A percentile compares a stretch with the other conserved stretches of the same genome.
Evolutionary conservation across 2,113 vertebrate species (phyloP).

Genomic region (Xyrauchen texanus): DNA sequence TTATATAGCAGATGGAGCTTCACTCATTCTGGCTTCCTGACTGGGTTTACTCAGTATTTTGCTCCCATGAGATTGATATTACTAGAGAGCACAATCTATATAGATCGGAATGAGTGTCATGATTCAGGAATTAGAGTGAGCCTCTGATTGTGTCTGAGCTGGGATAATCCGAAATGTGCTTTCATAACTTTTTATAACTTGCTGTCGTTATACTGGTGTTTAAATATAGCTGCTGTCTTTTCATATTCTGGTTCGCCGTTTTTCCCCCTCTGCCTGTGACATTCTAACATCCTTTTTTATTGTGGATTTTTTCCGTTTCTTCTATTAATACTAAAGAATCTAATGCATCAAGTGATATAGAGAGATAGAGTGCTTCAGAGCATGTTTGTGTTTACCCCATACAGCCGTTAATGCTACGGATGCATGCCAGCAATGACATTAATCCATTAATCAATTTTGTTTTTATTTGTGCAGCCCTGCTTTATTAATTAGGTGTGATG

Average conservation of each 20-base stretch:
- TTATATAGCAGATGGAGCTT: slow-evolving; percentile 34
- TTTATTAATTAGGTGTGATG: slow-evolving; percentile 70
- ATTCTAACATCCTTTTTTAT: slow-evolving; percentile 25
- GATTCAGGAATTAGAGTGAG: slow-evolving; percentile 15
- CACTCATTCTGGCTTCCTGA: slow-evolving; percentile 40
- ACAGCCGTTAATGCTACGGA: slow-evolving; percentile 43
- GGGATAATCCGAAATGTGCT: slow-evolving; percentile 24
- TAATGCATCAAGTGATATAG: slow-evolving; percentile 21
- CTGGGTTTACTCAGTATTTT: slow-evolving; percentile 32
- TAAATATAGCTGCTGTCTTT: slow-evolving; percentile 23
- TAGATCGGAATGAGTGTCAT: slow-evolving; percentile 33
- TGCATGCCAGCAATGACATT: slow-evolving; percentile 64
- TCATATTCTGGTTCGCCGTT: slow-evolving; percentile 15
- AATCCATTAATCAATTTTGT: slow-evolving; percentile 72
- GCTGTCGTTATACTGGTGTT: slow-evolving; percentile 15
- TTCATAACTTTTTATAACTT: slow-evolving; percentile 29
- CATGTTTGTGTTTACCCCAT: slow-evolving; percentile 44
- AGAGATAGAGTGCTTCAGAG: slow-evolving; percentile 27
- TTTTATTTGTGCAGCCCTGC: slow-evolving; percentile 65
- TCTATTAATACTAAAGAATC: slow-evolving; percentile 33
- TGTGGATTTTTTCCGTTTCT: slow-evolving; percentile 12
- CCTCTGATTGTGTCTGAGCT: slow-evolving; percentile 30
- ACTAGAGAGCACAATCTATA: slow-evolving; percentile 38
- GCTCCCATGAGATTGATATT: slow-evolving; percentile 37
- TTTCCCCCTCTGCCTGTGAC: slow-evolving; percentile 1